Evolutionary conservation across 2,888 invertebrate species (phyloP), one percentile per base, ranked within the genome.

Genomic region (Cyclophora albipunctata): DNA sequence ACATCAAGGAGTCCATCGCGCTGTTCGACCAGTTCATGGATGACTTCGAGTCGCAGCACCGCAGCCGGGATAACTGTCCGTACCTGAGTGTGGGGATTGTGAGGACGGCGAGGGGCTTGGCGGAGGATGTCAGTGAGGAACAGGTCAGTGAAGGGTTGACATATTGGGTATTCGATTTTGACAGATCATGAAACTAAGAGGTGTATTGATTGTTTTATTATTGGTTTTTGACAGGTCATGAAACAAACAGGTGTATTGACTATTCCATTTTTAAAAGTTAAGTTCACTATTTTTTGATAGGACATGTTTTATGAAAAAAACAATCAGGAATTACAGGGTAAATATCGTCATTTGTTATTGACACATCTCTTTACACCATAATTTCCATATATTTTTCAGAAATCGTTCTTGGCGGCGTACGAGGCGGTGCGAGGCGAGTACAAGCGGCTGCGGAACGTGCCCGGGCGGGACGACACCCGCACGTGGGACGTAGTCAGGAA

Each of bases 401-500:
- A 78, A 62, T 71, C 89, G 6, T 94, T 94, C 73, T 71, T 93
- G 20, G 83, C 90, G 0, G 93, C 92, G 1, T 95, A 94, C 75
- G 79, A 81, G 49, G 75, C 87, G 0, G 92, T 90, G 3, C 91
- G 91, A 4, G 94, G 94, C 0, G 91, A 93, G 46, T 93, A 94
- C 73, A 95, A 95, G 72, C 91, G 92, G 51, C 85, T 95, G 50
- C 89, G 94, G 41, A 93, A 92, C 0, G 91, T 92, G 42, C 82
- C 90, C 1, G 89, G 89, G 41, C 85, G 82, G 0, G 89, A 90
- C 34, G 85, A 78, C 1, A 85, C 84, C 34, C 88, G 89, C 34
- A 93, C 94, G 0, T 95, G 95, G 95, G 95, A 95, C 74, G 92
- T 95, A 52, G 90, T 93, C 4, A 83, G 95, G 59, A 95, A 95